phyloP scores from a whole-genome alignment of 2,797 vertebrate genomes.

The Peromyscus melanophrys region DNA sequence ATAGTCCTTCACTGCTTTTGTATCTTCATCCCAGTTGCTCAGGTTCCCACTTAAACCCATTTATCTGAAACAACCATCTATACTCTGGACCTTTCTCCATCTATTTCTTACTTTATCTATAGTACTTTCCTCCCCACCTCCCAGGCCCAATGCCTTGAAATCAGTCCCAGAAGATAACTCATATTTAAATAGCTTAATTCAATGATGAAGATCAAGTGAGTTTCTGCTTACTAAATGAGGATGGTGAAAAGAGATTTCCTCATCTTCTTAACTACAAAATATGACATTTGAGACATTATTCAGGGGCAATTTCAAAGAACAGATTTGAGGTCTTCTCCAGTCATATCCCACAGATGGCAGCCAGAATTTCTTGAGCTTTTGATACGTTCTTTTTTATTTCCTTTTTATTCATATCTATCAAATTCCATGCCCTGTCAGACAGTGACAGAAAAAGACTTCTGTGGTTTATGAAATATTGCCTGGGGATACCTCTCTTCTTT shows the following conservation, averaged over 20 bases:
- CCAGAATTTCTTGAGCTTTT: constrained; percentile 37
- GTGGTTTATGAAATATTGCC: constrained; percentile 33
- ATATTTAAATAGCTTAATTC: constrained; percentile 57
- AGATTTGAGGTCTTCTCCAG: background rate
- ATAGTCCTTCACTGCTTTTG: background rate
- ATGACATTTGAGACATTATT: constrained; percentile 18
- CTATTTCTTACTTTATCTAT: constrained; percentile 40
- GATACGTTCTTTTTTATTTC: background rate
- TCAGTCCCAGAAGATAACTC: constrained; percentile 55
- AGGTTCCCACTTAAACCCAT: background rate
- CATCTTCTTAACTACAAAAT: constrained; percentile 5
- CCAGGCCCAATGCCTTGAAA: constrained; percentile 26
- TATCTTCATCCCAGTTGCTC: background rate
- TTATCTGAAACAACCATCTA: constrained; percentile 6
- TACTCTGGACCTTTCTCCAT: background rate
- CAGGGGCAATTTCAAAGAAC: background rate
- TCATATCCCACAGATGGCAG: background rate
- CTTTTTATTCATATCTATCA: constrained; percentile 29
- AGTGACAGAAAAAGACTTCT: constrained; percentile 48
- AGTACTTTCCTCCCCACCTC: background rate
- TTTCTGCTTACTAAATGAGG: constrained; percentile 28
- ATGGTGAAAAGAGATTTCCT: background rate
- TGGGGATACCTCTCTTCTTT: background rate
- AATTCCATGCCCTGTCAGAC: background rate
- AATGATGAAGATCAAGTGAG: background rate